Base-by-base conservation (phyloP, 1,140 invertebrate genomes). In the Galleria mellonella region DNA sequence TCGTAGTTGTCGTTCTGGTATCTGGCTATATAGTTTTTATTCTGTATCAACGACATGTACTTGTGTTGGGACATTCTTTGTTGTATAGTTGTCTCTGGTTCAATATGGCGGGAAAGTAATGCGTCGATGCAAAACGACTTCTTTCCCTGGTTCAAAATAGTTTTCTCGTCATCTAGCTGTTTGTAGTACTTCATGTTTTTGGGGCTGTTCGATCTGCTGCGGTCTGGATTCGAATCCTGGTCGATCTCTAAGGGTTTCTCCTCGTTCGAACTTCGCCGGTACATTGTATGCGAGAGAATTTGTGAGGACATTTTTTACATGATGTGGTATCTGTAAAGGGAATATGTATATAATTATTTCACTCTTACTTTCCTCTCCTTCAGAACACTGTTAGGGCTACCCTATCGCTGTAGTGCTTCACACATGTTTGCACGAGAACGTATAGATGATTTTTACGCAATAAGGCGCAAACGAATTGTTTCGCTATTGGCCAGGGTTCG, bases 91-190 rank as follows among this genome's bases (percentile, higher is more conserved):
- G 62, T 59, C 14, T 83, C 68, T 9, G 70, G 68, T 45, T 72
- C 69, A 5, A 73, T 66, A 10, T 83, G 76, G 6, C 73, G 72
- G 0, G 85, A 86, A 0, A 87, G 53, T 4, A 87, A 43, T 0
- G 86, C 86, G 44, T 87, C 86, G 3, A 87, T 87, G 45, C 86
- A 87, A 38, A 87, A 87, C 0, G 83, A 87, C 47, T 87, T 87
- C 47, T 87, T 87, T 0, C 36, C 44, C 15, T 72, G 70, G 32
- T 62, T 75, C 0, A 85, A 13, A 1, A 75, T 64, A 0, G 81
- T 85, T 45, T 83, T 85, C 0, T 79, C 75, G 13, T 81, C 76
- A 37, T 72, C 69, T 7, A 56, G 36, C 32, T 58, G 58, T 15
- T 72, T 74, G 50, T 73, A 84, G 42, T 60, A 85, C 31, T 76